Evolutionary conservation across 2,113 vertebrate genomes (phyloP).

Genomic region (Progne subis): DNA sequence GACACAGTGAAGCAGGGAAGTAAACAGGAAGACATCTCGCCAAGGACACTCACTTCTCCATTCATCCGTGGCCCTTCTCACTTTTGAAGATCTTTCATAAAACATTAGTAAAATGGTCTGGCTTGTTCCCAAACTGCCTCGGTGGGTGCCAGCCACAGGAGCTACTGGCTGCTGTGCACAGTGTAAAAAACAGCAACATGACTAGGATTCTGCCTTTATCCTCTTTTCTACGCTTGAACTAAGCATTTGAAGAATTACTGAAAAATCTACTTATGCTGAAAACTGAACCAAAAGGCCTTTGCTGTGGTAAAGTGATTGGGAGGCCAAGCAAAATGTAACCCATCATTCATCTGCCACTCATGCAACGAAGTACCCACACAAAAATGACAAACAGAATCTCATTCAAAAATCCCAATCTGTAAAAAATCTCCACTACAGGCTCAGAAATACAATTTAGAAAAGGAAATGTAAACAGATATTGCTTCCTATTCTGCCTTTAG

Average conservation of each 20-base stretch:
- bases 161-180: not conserved
- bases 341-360: not conserved
- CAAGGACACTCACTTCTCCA: not conserved
- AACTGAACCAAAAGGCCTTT: not conserved
- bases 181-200: not conserved
- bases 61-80: not conserved
- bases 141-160: not conserved
- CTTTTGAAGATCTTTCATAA: not conserved
- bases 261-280: constrained; percentile 4
- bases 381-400: accelerated
- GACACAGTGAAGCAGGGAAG: not conserved
- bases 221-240: not conserved
- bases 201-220: not conserved
- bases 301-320: not conserved
- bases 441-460: not conserved
- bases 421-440: not conserved
- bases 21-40: not conserved
- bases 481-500: not conserved
- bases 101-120: not conserved
- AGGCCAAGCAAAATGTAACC: not conserved
- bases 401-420: not conserved
- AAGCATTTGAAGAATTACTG: not conserved
- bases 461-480: not conserved
- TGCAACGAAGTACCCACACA: not conserved
- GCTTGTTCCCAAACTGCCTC: not conserved